Percentiles rank a stretch among this genome's conserved stretches.
Conservation (phyloP, 2,888 invertebrate genomes). For the Protula sp. region DNA sequence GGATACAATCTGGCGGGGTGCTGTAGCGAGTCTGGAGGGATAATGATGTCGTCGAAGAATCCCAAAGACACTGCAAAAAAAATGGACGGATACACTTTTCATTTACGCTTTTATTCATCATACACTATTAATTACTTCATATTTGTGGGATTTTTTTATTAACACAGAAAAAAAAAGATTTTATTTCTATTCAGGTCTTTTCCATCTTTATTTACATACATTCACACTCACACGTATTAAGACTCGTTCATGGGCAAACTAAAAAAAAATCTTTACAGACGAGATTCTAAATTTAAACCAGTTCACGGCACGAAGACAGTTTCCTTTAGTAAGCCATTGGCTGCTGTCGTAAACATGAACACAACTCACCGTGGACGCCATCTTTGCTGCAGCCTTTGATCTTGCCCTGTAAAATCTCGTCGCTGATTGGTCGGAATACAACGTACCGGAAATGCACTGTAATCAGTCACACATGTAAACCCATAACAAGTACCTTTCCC, state of each 20-base stretch:
- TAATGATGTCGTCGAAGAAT: constrained; percentile 83
- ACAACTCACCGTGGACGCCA: constrained; percentile 69
- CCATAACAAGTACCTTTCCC: background rate
- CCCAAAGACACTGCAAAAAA: constrained; percentile 75
- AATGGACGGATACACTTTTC: background rate
- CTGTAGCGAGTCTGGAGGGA: constrained; percentile 84
- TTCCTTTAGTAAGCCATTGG: too few relatives aligned
- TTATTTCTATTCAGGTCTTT: too few relatives aligned
- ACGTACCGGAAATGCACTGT: constrained; percentile 83
- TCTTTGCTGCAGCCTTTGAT: constrained; percentile 85
- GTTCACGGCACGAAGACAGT: too few relatives aligned
- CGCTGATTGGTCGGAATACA: constrained; percentile 88
- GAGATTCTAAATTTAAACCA: too few relatives aligned
- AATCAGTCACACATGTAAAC: constrained; percentile 12
- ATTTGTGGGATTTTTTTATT: too few relatives aligned
- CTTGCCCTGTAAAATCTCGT: constrained; percentile 89
- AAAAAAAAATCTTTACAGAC: too few relatives aligned
- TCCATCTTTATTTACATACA: too few relatives aligned
- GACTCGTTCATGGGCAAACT: too few relatives aligned
- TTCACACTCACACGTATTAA: too few relatives aligned
- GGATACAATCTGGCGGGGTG: constrained; percentile 79
- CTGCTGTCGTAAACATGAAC: too few relatives aligned
- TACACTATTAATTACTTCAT: too few relatives aligned
- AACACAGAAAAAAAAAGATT: too few relatives aligned
- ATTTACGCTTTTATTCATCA: background rate